These are phyloP conservation scores for Podocnemis expansa DNA, from an alignment of 2,113 vertebrate species.

Conservation along the genomic window DNA sequence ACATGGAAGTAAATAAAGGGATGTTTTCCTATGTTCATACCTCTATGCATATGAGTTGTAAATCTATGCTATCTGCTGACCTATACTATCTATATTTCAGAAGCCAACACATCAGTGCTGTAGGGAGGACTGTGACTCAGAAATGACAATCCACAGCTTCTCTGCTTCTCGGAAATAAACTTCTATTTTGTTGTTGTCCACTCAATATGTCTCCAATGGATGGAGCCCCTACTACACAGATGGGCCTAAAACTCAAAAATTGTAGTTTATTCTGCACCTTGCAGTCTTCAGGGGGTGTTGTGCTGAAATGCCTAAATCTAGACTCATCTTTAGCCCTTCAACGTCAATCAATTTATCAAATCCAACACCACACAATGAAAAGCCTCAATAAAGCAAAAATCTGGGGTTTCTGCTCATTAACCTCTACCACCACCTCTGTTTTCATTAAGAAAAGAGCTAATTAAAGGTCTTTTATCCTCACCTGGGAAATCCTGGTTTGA, in stretches of 20 bases:
- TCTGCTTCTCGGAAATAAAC: background rate
- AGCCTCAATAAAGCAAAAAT: background rate
- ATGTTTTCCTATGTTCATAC: background rate
- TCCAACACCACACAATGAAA: background rate
- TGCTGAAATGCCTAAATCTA: background rate
- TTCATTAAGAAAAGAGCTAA: slow-evolving; percentile 19
- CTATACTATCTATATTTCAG: background rate
- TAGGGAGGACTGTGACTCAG: background rate
- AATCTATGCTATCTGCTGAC: background rate
- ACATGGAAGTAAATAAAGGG: background rate
- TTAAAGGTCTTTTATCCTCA: slow-evolving; percentile 22
- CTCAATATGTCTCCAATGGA: background rate
- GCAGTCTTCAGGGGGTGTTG: background rate
- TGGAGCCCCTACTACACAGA: background rate
- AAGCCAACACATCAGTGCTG: background rate
- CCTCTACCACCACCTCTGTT: background rate
- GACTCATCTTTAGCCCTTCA: background rate
- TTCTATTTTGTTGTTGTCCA: background rate
- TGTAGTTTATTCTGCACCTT: background rate
- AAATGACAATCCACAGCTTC: background rate
- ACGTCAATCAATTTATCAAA: background rate
- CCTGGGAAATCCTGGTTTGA: slow-evolving; percentile 14
- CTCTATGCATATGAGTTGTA: slow-evolving; percentile 35
- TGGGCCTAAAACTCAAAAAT: background rate
- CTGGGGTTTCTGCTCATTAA: background rate